phyloP scores from a whole-genome alignment of 30 jellyfish, hydroid and myxozoan genomes.

The Pseudorhiza aurosa region DNA sequence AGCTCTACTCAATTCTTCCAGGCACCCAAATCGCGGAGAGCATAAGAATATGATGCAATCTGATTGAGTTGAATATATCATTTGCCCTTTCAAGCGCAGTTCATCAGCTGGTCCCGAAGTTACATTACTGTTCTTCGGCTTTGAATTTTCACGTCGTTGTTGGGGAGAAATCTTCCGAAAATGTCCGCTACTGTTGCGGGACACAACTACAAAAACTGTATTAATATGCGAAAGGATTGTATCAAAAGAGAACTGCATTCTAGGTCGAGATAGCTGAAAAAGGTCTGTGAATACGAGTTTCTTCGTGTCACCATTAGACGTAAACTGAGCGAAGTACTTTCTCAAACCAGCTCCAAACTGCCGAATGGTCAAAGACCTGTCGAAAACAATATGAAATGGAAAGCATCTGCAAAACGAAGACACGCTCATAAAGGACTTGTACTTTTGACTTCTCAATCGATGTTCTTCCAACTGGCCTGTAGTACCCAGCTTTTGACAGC shows the following conservation, averaged over 20 bases:
- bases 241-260: slow-evolving; percentile 72
- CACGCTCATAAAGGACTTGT: slow-evolving; percentile 58
- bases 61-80: slow-evolving; percentile 63
- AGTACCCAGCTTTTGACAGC: slow-evolving; percentile 58
- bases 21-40: slow-evolving; percentile 79
- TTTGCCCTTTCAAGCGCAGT: slow-evolving; percentile 86
- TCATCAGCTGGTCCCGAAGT: slow-evolving; percentile 37
- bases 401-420: slow-evolving; percentile 73
- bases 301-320: slow-evolving; percentile 4
- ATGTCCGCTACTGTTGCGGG: slow-evolving; percentile 66
- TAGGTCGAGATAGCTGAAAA: slow-evolving; percentile 74
- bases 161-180: slow-evolving; percentile 58
- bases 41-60: slow-evolving; percentile 76
- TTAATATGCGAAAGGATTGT: slow-evolving; percentile 75
- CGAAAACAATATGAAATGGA: slow-evolving; percentile 87
- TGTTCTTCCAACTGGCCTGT: slow-evolving; percentile 44
- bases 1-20: slow-evolving; percentile 52
- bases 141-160: slow-evolving; percentile 25
- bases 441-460: slow-evolving; percentile 35
- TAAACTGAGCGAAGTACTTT: slow-evolving; percentile 42
- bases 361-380: slow-evolving; percentile 49
- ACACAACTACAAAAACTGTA: slow-evolving; percentile 78
- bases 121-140: not conserved
- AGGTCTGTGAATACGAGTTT: slow-evolving; percentile 46
- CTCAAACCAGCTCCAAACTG: slow-evolving; percentile 66